Percentiles rank a stretch among this genome's conserved stretches.
phyloP scores from a whole-genome alignment of 2,797 vertebrate genomes.

The Ceryle rudis region DNA sequence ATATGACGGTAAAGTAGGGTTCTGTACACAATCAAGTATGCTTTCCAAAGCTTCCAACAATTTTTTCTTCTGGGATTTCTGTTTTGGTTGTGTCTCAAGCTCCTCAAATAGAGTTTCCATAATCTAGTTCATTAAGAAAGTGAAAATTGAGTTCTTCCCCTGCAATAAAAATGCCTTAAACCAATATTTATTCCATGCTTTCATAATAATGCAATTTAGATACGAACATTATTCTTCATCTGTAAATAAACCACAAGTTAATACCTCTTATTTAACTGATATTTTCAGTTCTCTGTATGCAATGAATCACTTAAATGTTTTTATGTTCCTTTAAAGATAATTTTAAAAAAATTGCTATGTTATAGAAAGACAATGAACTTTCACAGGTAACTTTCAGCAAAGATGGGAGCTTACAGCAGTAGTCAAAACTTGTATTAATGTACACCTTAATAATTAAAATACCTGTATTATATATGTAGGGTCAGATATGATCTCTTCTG shows the following conservation, averaged over 20 bases:
- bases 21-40: constrained; percentile 80
- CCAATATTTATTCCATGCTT: not conserved
- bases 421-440: not conserved
- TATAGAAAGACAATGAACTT: not conserved
- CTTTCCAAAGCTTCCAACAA: constrained; percentile 78
- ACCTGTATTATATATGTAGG: constrained; percentile 86
- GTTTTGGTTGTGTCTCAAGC: constrained; percentile 53
- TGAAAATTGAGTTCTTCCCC: not conserved
- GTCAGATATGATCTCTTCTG: constrained; percentile 91
- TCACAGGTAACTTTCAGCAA: not conserved
- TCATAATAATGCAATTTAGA: not conserved
- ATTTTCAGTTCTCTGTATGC: not conserved
- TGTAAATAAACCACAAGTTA: not conserved
- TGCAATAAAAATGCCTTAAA: not conserved
- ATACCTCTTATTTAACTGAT: not conserved
- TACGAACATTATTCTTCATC: not conserved
- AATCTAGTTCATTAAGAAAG: constrained; percentile 75
- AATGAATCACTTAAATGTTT: not conserved
- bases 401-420: not conserved
- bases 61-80: constrained; percentile 76
- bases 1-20: constrained; percentile 85
- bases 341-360: not conserved
- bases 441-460: not conserved
- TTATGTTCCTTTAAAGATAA: not conserved
- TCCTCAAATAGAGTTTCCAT: constrained; percentile 82